phyloP scores from a whole-genome alignment of 2,888 invertebrate genomes.

The Euproctis similis region DNA sequence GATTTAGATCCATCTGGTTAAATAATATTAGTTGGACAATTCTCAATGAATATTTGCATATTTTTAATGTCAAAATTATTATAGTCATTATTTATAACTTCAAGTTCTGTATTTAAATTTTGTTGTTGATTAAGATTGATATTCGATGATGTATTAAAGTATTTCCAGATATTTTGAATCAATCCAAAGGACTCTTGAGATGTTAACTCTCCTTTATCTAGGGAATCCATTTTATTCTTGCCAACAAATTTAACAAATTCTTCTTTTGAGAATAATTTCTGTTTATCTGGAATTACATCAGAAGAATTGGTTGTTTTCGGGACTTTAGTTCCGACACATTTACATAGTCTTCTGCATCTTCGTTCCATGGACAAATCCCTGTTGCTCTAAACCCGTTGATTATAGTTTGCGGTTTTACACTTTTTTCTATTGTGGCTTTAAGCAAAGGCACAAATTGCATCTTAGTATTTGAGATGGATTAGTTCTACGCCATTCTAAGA shows the following conservation, averaged over 20 bases:
- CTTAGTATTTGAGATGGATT: constrained; percentile 13
- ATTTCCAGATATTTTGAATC: constrained; percentile 10
- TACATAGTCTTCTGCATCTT: constrained; percentile 12
- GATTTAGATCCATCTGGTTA: too few species aligned
- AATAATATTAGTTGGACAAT: too few species aligned
- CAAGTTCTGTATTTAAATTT: too few species aligned
- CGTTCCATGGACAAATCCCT: constrained; percentile 15
- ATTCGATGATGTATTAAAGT: too few species aligned
- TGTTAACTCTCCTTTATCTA: constrained; percentile 10
- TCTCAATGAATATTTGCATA: too few species aligned
- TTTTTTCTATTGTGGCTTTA: constrained; percentile 10
- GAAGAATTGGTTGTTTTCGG: too few species aligned
- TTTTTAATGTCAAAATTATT: too few species aligned
- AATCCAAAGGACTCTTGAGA: constrained; percentile 9
- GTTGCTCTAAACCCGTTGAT: constrained; percentile 19
- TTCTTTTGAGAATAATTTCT: too few species aligned
- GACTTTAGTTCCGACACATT: constrained; percentile 6
- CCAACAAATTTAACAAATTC: not conserved
- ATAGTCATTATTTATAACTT: constrained; percentile 10
- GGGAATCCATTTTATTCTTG: constrained; percentile 4
- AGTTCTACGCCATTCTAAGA: constrained; percentile 12
- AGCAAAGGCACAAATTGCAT: constrained; percentile 17
- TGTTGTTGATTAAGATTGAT: too few species aligned
- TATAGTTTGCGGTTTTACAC: constrained; percentile 9
- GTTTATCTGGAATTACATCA: too few species aligned